These are phyloP conservation scores for Ciconia maguari DNA, from an alignment of 2,113 vertebrate genomes.

Conservation along the genomic window DNA sequence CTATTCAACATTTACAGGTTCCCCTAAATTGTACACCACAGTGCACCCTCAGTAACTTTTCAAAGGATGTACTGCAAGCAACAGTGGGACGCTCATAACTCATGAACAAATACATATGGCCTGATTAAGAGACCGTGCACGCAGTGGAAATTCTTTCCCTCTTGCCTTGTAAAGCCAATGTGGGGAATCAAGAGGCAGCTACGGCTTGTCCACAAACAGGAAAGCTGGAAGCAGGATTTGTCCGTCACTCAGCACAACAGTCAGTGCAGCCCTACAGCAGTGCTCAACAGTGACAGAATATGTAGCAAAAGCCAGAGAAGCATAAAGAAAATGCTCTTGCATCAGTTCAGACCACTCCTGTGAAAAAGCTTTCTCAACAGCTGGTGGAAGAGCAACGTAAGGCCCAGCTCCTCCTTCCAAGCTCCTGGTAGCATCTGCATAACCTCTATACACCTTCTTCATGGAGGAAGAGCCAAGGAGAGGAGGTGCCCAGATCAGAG, in stretches of 20 bases:
- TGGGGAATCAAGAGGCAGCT: not conserved
- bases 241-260: not conserved
- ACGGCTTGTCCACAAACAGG: not conserved
- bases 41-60: not conserved
- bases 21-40: not conserved
- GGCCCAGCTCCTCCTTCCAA: not conserved
- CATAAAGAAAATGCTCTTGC: not conserved
- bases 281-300: not conserved
- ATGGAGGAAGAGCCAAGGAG: rapidly evolving
- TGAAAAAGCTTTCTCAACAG: not conserved
- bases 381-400: not conserved
- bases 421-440: not conserved
- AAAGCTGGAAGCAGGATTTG: not conserved
- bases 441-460: not conserved
- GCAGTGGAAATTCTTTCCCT: not conserved
- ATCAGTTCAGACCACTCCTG: not conserved
- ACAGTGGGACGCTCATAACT: not conserved
- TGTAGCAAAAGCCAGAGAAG: not conserved
- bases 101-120: not conserved
- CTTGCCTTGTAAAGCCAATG: not conserved
- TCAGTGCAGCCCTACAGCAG: not conserved
- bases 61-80: not conserved
- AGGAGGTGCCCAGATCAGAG: not conserved
- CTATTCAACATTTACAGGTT: not conserved
- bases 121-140: not conserved